phyloP scores from a whole-genome alignment of 2,113 vertebrate species.

The Pelvicachromis taeniatus region DNA sequence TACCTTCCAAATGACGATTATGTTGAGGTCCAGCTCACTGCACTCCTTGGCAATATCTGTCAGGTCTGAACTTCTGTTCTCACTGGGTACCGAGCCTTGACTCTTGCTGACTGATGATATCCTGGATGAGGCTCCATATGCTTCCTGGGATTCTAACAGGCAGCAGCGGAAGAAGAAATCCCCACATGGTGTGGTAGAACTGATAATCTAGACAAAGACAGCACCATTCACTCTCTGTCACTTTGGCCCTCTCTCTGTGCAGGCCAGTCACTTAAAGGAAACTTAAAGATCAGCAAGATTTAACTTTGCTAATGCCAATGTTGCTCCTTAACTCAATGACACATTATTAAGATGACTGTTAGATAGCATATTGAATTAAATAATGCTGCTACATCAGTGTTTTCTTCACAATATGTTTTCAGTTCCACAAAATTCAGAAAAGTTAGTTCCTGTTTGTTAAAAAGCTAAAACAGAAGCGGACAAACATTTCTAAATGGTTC shows the following conservation, averaged over 20 bases:
- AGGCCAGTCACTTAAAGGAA: neutral
- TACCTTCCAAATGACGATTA: constrained; percentile 94
- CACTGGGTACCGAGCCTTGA: neutral
- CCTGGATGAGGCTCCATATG: constrained; percentile 7
- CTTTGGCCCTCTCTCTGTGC: neutral
- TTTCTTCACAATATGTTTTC: neutral
- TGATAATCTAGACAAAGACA: constrained; percentile 80
- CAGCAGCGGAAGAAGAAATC: constrained; percentile 92
- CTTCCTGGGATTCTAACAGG: constrained; percentile 70
- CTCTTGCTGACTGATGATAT: constrained; percentile 30
- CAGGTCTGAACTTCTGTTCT: constrained; percentile 45
- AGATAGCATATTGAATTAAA: neutral
- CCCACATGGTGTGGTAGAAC: constrained; percentile 91
- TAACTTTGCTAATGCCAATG: neutral
- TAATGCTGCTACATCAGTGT: neutral
- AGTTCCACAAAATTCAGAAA: neutral
- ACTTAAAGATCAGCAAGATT: neutral
- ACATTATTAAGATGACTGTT: neutral
- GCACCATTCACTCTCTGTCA: neutral
- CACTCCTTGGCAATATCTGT: constrained; percentile 80
- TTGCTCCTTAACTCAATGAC: neutral
- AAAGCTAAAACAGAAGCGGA: neutral
- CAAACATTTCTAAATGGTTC: neutral
- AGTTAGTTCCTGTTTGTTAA: neutral
- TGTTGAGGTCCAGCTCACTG: constrained; percentile 86